Base-by-base conservation (phyloP, 2,888 invertebrate genomes). In the Muschampia plurimacula region DNA sequence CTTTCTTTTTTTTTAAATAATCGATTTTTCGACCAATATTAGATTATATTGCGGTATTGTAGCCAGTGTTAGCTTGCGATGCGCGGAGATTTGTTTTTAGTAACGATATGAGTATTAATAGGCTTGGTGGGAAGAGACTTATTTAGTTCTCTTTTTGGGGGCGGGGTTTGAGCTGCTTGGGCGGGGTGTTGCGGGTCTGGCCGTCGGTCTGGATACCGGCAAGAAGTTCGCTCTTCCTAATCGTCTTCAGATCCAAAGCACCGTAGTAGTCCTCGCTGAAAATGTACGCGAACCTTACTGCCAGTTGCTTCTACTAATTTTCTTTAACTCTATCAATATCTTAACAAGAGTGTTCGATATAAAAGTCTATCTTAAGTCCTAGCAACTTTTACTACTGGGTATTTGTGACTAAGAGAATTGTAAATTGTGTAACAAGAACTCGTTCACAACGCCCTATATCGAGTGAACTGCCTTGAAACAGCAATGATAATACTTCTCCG, bases 191-290 rank as follows among this genome's bases (percentile, higher is more conserved):
- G 84, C 88, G 88, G 82, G 89, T 80, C 82, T 95, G 94, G 82
- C 96, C 95, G 82, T 95, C 95, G 87, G 95, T 95, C 84, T 96
- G 95, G 84, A 97, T 95, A 83, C 98, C 98, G 84, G 97, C 96
- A 88, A 97, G 96, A 83, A 98, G 96, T 94, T 98, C 98, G 95
- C 97, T 97, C 96, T 98, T 98, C 95, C 98, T 97, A 96, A 98
- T 97, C 95, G 97, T 96, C 97, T 98, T 98, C 96, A 98, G 95
- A 95, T 98, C 98, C 96, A 98, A 95, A 94, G 98, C 98, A 82
- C 98, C 98, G 89, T 98, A 98, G 96, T 98, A 98, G 96, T 98
- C 98, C 96, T 98, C 98, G 96, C 98, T 98, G 97, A 95, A 96
- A 93, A 92, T 88, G 90, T 87, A 93, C 87, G 91, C 88, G 86